These are phyloP conservation scores for Grammomys surdaster DNA, from an alignment of 2,113 vertebrate species.

Conservation along the genomic window DNA sequence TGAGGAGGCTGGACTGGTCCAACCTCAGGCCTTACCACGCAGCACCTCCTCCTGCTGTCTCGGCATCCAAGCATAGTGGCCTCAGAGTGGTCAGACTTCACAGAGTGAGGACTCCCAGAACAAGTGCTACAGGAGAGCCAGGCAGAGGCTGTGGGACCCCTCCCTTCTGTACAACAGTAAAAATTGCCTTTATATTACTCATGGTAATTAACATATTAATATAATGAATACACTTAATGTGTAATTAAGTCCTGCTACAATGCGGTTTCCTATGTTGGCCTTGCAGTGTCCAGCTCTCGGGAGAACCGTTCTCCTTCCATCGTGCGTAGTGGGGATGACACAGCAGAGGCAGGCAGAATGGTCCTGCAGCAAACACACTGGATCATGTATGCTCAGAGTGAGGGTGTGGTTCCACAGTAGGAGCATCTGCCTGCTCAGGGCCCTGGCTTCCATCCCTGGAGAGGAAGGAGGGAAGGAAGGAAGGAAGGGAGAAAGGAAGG, in stretches of 20 bases:
- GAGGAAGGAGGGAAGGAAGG: no score
- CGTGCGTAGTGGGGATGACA: not conserved
- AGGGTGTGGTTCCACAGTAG: not conserved
- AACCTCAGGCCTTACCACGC: not conserved
- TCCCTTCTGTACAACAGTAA: no score
- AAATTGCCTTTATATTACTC: not conserved
- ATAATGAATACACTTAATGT: not conserved
- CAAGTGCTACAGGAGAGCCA: not conserved
- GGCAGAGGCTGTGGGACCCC: not conserved
- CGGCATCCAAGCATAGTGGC: fast-evolving
- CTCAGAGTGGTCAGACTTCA: not conserved
- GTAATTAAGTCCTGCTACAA: not conserved
- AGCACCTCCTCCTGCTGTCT: not conserved
- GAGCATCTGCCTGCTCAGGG: not conserved
- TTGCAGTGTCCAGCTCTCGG: not conserved
- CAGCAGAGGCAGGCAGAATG: not conserved
- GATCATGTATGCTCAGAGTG: not conserved
- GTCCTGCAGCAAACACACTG: no score
- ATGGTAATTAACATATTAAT: not conserved
- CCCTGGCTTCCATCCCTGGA: not conserved
- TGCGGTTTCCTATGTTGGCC: not conserved
- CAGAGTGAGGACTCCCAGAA: not conserved
- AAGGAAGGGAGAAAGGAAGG: no score
- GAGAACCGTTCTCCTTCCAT: not conserved
- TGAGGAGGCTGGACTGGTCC: not conserved